Evolutionary conservation across 2,888 invertebrate species (phyloP), one percentile per base, ranked within the genome.

Genomic region (Drosophila pegasa): DNA sequence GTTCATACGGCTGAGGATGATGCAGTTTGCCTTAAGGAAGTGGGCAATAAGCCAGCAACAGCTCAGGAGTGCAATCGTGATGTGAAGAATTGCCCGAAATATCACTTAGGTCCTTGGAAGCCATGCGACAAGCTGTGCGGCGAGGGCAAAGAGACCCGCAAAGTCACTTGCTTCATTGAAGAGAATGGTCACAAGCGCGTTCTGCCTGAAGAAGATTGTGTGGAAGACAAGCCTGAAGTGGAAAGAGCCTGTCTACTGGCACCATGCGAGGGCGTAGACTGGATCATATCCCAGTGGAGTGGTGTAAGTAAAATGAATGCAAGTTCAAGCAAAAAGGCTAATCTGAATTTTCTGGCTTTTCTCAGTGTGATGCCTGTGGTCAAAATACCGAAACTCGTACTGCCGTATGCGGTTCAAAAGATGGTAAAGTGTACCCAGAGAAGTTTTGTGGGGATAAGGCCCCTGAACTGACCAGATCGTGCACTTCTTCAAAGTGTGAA

Each of bases 41-140:
- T 94, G 2, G 96, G 96, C 1, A 94, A 95, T 0, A 96, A 96
- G 87, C 97, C 97, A 0, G 93, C 94, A 6, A 93, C 94, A 12
- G 93, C 93, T 63, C 94, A 95, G 87, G 93, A 94, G 57, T 98
- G 98, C 91, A 97, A 97, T 91, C 94, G 94, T 57, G 95, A 95
- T 64, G 93, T 95, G 2, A 78, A 90, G 29, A 94, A 95, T 27
- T 98, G 98, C 89, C 97, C 98, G 0, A 94, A 94, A 54, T 99
- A 98, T 96, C 96, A 97, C 89, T 93, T 95, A 27, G 97, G 96
- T 57, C 96, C 96, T 6, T 99, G 99, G 99, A 96, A 95, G 90
- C 96, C 97, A 96, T 98, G 98, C 87, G 95, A 97, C 91, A 95
- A 95, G 90, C 93, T 98, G n/a, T 99, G 98, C 91, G 99, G 97